Percentiles rank a stretch among this genome's conserved stretches.
These are phyloP conservation scores for Nasonia longicornis DNA, from an alignment of 1,140 invertebrate species.

Conservation along the genomic window DNA sequence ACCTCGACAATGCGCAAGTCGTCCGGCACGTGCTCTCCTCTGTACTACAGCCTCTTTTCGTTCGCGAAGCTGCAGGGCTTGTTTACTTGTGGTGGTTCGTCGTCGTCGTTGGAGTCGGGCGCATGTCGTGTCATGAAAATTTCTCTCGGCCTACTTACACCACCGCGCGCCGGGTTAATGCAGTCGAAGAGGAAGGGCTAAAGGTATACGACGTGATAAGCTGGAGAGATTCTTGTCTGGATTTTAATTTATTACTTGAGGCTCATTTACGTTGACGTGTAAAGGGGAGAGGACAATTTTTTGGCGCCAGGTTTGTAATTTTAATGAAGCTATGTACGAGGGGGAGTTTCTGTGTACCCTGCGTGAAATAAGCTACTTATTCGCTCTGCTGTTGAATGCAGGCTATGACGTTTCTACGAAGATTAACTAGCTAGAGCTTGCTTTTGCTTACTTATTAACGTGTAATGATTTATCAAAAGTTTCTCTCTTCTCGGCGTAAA, in stretches of 20 bases:
- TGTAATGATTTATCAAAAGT: not conserved
- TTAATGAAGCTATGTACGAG: no score
- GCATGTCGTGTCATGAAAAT: constrained; percentile 1
- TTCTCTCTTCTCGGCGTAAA: not conserved
- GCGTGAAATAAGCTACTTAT: no score
- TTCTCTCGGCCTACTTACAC: not conserved
- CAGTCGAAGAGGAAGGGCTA: not conserved
- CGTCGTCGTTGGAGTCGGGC: not conserved
- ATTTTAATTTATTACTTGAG: no score
- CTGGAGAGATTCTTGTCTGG: not conserved
- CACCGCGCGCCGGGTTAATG: not conserved
- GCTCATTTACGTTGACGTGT: not conserved
- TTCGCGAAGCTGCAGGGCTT: not conserved
- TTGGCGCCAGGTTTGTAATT: not conserved
- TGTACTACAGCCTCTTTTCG: not conserved
- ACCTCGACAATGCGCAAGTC: constrained; percentile 8
- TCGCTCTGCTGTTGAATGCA: no score
- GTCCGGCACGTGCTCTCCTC: not conserved
- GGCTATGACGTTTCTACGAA: no score
- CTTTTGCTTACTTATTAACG: not conserved
- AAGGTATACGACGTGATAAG: not conserved
- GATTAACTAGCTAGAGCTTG: no score
- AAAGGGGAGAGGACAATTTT: not conserved
- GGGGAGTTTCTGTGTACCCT: no score
- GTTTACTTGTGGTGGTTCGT: not conserved